Evolutionary conservation across 2,113 vertebrate genomes (phyloP), one percentile per base, ranked within the genome.

Genomic region (Oreotrochilus melanogaster): DNA sequence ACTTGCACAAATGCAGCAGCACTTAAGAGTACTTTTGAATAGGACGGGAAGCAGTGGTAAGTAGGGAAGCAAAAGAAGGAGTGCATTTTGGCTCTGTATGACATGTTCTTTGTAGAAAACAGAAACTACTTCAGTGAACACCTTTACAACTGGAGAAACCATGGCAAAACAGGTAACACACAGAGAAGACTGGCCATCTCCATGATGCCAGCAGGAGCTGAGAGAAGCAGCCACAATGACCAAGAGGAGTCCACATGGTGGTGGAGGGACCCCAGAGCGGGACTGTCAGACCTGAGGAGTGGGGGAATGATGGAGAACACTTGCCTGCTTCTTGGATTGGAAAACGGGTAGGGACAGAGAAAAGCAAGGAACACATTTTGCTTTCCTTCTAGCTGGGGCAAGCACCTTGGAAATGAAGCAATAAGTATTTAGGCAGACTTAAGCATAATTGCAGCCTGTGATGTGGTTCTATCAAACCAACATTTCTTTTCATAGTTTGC

Each of bases 181-280:
- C 16, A 60, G 31, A 79, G 42, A 69, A 28, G 17, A 79, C 8
- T 16, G 5, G 25, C 5, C 22, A 24, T 51, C 80, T 30, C 51
- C 6, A 10, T 5, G 35, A 47, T 62, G 39, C 43, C 75, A 91
- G 33, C 2, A 0, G 21, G 33, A 92, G 39, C 13, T 19, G 39
- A 86, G n/a, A 65, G 47, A 57, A 87, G 27, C 0, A 0, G 74
- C 19, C 60, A 50, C 24, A 18, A 9, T 12, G 66, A 60, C 43
- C 0, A 0, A 22, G 0, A 2, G 61, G 45, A 45, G 24, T 14
- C 57, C 2, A 2, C 0, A 0, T 0, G 1, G 13, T 28, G 47
- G 31, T 56, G 31, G 42, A 50, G 14, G 4, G 23, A 79, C 18
- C 30, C 16, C 21, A 10, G 21, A 4, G 18, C 0, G 1, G 30